phyloP scores from a whole-genome alignment of 2,113 vertebrate genomes.

The Lophotis ruficrista region DNA sequence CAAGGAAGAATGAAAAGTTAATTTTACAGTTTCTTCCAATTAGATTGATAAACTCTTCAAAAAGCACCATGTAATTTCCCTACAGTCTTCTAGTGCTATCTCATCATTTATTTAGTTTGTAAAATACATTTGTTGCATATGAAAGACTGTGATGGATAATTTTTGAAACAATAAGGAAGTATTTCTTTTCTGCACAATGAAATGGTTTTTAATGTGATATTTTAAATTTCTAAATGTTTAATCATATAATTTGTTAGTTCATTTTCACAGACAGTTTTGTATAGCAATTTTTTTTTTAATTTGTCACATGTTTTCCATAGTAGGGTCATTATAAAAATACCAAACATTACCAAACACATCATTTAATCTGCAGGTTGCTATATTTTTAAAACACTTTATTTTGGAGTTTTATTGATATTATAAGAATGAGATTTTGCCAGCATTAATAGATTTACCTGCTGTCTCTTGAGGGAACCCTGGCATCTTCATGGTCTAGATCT shows the following conservation, averaged over 20 bases:
- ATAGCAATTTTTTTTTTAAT: background rate
- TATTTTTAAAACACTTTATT: background rate
- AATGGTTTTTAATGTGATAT: background rate
- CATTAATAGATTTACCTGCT: background rate
- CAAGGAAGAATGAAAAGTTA: background rate
- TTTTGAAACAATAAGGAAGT: background rate
- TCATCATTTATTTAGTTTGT: background rate
- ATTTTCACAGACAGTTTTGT: background rate
- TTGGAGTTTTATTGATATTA: background rate
- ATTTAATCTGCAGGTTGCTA: background rate
- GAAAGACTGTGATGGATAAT: background rate
- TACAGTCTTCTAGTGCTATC: background rate
- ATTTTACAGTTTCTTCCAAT: background rate
- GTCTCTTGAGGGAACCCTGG: background rate
- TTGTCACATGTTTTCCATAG: background rate
- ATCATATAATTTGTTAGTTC: background rate
- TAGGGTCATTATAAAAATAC: background rate
- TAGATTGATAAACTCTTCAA: background rate
- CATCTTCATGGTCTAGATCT: background rate
- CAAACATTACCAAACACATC: background rate
- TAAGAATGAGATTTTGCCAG: background rate
- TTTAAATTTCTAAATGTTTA: background rate
- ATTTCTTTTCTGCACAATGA: background rate
- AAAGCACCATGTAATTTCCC: background rate
- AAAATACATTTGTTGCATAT: background rate